Percentiles rank a stretch among this genome's conserved stretches.
phyloP scores from a whole-genome alignment of 2,888 invertebrate genomes.

The Bombylius major region DNA sequence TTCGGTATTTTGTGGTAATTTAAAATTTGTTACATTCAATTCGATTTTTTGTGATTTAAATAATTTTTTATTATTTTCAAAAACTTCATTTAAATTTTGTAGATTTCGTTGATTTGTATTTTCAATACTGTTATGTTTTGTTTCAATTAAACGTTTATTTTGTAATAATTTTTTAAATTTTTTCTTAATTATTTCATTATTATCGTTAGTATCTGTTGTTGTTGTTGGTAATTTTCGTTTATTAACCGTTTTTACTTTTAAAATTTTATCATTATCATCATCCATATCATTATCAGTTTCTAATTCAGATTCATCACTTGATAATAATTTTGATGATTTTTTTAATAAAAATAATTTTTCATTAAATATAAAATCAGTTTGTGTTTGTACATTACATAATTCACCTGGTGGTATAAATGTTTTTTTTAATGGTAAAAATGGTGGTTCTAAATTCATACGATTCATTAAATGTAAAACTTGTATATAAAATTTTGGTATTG shows the following conservation, averaged over 20 bases:
- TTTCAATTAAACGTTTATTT: no score
- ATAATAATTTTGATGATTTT: slow-evolving; percentile 23
- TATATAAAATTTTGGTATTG: slow-evolving; percentile 70
- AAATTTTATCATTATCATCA: slow-evolving; percentile 12
- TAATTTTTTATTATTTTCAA: slow-evolving; percentile 9
- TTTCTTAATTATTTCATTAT: background rate
- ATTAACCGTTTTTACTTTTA: slow-evolving; percentile 14
- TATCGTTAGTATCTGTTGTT: background rate
- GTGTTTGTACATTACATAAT: slow-evolving; percentile 19
- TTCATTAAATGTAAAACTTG: slow-evolving; percentile 88
- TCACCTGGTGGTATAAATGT: slow-evolving; percentile 2
- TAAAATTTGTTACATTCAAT: slow-evolving; percentile 16
- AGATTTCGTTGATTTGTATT: background rate
- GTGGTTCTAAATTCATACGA: slow-evolving; percentile 78
- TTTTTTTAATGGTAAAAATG: slow-evolving; percentile 46
- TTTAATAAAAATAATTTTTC: background rate
- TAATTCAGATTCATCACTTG: slow-evolving; percentile 25
- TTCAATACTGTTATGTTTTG: background rate
- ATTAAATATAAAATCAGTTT: slow-evolving; percentile 20
- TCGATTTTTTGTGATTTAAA: slow-evolving; percentile 20
- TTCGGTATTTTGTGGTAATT: slow-evolving; percentile 2
- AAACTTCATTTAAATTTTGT: slow-evolving; percentile 4
- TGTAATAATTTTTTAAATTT: background rate
- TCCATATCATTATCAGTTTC: slow-evolving; percentile 26
- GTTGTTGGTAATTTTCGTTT: slow-evolving; percentile 12